phyloP scores from a whole-genome alignment of 2,113 vertebrate species.

The Malurus alboscapulatus region DNA sequence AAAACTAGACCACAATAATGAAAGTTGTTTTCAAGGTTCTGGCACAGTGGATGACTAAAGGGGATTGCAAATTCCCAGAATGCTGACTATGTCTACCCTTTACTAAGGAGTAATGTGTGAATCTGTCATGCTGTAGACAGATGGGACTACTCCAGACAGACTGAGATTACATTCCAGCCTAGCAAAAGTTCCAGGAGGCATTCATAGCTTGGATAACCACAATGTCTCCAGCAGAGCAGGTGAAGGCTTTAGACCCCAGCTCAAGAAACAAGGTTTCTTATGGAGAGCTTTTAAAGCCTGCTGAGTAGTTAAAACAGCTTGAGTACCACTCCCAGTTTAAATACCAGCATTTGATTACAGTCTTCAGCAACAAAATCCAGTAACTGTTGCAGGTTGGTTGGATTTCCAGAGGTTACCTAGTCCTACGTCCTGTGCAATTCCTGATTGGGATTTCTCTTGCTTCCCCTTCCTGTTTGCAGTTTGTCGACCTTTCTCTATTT shows the following conservation, averaged over 20 bases:
- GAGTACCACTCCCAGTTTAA: background rate
- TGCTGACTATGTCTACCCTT: background rate
- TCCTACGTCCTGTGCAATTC: background rate
- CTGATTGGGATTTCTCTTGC: background rate
- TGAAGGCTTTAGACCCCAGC: background rate
- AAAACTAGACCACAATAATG: conserved; percentile 30
- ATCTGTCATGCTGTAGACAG: background rate
- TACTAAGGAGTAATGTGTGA: background rate
- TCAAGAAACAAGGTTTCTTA: background rate
- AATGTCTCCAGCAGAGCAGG: background rate
- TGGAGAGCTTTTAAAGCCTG: background rate
- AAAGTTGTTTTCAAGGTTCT: conserved; percentile 28
- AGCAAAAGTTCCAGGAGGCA: background rate
- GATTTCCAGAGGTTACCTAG: background rate
- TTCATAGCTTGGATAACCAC: background rate
- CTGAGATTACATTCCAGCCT: background rate
- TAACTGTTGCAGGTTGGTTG: background rate
- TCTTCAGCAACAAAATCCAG: background rate
- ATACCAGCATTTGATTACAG: background rate
- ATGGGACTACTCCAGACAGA: background rate
- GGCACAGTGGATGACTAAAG: background rate
- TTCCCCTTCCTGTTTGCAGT: background rate
- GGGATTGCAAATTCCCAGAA: conserved; percentile 38
- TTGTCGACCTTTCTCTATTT: background rate
- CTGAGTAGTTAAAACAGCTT: background rate